Percentiles rank a stretch among this genome's conserved stretches.
Conservation (phyloP, 2,113 vertebrate genomes). For the Megaleporinus macrocephalus region DNA sequence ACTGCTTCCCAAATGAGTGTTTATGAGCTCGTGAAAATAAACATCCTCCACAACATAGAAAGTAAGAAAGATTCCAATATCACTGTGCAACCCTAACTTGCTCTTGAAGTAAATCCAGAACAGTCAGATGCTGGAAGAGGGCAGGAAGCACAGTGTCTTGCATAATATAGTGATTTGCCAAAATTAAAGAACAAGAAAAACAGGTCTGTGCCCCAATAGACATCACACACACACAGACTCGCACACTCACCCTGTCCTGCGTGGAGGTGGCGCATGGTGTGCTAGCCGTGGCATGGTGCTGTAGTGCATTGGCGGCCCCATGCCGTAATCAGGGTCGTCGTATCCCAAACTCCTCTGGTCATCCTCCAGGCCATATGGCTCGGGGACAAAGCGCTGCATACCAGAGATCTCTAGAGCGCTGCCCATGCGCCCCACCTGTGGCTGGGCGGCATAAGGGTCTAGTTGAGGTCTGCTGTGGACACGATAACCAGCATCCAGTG, state of each 20-base stretch:
- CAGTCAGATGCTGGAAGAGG: no score
- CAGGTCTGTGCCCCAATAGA: no score
- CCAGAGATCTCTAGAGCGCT: slow-evolving; percentile 87
- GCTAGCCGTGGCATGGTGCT: slow-evolving; percentile 83
- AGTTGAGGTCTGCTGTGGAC: slow-evolving; percentile 85
- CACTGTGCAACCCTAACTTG: no score
- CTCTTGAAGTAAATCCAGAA: no score
- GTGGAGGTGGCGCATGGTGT: slow-evolving; percentile 80
- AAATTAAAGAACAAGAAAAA: no score
- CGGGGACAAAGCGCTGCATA: slow-evolving; percentile 85
- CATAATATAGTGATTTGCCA: no score
- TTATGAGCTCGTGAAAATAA: no score
- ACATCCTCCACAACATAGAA: no score
- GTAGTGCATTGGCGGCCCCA: slow-evolving; percentile 84
- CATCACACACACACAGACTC: background rate
- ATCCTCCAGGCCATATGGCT: slow-evolving; percentile 90
- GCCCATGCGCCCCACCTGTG: slow-evolving; percentile 88
- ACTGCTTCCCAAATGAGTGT: no score
- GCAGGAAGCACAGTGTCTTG: no score
- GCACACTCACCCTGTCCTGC: slow-evolving; percentile 79
- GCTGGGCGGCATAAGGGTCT: slow-evolving; percentile 93
- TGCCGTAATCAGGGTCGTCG: slow-evolving; percentile 89
- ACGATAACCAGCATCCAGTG: slow-evolving; percentile 84
- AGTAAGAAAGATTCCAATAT: no score
- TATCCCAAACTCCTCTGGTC: slow-evolving; percentile 94